phyloP scores from a whole-genome alignment of 2,113 vertebrate species.

The Tenrec ecaudatus region DNA sequence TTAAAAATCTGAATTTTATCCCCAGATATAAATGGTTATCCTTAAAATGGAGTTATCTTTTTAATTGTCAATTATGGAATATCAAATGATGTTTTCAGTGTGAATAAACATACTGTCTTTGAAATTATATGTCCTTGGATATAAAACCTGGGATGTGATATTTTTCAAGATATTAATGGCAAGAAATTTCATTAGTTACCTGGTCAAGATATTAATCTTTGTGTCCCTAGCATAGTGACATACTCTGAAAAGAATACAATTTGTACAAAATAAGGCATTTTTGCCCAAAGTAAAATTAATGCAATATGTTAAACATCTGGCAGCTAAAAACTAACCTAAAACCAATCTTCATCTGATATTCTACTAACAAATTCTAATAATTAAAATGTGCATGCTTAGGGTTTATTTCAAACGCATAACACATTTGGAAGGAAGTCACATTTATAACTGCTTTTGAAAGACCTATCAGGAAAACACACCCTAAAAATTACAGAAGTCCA shows the following conservation, averaged over 20 bases:
- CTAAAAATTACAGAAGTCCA: conserved; percentile 6
- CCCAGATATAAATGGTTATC: conserved; percentile 9
- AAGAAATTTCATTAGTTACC: not conserved
- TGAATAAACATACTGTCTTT: not conserved
- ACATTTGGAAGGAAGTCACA: not conserved
- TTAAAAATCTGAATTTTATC: conserved; percentile 42
- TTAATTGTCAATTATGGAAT: not conserved
- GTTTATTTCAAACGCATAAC: conserved; percentile 11
- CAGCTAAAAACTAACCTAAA: conserved; percentile 15
- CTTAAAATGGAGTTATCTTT: conserved; percentile 16
- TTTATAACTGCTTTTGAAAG: not conserved
- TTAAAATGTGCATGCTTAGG: not conserved
- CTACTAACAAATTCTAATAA: not conserved
- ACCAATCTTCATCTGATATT: not conserved
- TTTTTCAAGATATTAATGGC: conserved; percentile 39
- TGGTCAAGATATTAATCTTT: not conserved
- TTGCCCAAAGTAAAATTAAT: conserved; percentile 11
- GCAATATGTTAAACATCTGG: conserved; percentile 5
- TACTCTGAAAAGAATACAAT: not conserved
- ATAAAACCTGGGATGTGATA: not conserved
- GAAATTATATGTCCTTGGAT: not conserved
- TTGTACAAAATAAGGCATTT: not conserved
- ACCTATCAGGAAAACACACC: not conserved
- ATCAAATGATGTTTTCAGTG: conserved; percentile 4
- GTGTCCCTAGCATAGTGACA: not conserved